Base-by-base conservation (phyloP, 2,113 vertebrate species). In the Semicossyphus pulcher region DNA sequence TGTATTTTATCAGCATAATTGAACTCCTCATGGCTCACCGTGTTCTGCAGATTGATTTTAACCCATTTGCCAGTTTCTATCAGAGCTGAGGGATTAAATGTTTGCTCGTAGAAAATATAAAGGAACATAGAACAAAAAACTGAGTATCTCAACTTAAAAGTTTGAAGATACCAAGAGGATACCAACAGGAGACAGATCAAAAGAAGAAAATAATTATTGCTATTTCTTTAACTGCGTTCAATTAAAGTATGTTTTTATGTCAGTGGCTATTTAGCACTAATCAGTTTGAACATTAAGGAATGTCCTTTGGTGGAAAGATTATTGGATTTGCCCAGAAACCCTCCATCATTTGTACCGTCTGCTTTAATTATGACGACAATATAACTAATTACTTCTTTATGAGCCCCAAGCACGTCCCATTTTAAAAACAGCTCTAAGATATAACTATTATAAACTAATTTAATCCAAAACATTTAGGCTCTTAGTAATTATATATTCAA, bases 1-100 rank as follows among this genome's bases (percentile, higher is more conserved):
- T 56, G 29, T 25, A 52, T 58, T 31, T 63, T 21, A 48, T 75
- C 12, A 26, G 39, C 21, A 23, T 62, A 34, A 70, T 57, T 63
- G 10, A 44, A 42, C n/a, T 37, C 16, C 53, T 75, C 34, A 34
- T 42, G 53, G 34, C 44, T 75, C 26, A 34, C 5, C 0, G 2
- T 42, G 48, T 37, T 49, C 37, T 51, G 23, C 36, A 56, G 49
- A 69, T 52, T 59, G 25, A 76, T 76, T 58, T 36, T 12, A n/a
- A 72, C 5, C 45, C 4, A 7, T 73, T 21, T 65, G 47, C 26
- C 52, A 61, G 26, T 60, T 44, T 66, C 32, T 18, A 67, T 65
- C 29, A 9, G 7, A 32, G 20, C 1, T 12, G 23, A 36, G 23
- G 25, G 32, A 52, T 70, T 67, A 41, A 47, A 59, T 47, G 47